Conservation (phyloP, 2,113 vertebrate genomes). For the Syngnathus typhle region DNA sequence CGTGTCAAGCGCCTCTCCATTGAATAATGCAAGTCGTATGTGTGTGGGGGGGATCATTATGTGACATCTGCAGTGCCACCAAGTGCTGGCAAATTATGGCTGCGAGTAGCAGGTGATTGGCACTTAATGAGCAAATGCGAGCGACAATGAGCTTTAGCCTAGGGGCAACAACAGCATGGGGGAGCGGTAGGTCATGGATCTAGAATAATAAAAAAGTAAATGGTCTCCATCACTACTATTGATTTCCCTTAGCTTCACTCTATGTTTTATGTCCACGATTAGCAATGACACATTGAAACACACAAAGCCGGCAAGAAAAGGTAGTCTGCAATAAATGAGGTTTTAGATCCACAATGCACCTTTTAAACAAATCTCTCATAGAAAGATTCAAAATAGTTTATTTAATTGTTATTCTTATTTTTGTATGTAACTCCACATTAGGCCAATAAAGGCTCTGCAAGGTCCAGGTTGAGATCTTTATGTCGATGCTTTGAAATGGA, state of each 20-base stretch:
- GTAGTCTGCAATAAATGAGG: slow-evolving; percentile 14
- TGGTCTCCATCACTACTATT: slow-evolving; percentile 57
- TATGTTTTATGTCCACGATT: slow-evolving; percentile 56
- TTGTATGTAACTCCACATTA: slow-evolving; percentile 17
- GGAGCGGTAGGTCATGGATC: slow-evolving; percentile 61
- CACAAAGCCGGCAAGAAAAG: slow-evolving; percentile 22
- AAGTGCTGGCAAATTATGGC: slow-evolving; percentile 60
- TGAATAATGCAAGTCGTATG: slow-evolving; percentile 50
- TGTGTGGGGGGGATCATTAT: slow-evolving; percentile 42
- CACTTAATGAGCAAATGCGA: slow-evolving; percentile 72
- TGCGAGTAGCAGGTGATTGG: slow-evolving; percentile 63
- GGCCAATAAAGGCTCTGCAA: slow-evolving; percentile 20
- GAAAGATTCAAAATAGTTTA: slow-evolving; percentile 18
- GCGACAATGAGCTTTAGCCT: slow-evolving; percentile 65
- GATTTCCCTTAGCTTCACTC: slow-evolving; percentile 52
- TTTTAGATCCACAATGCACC: slow-evolving; percentile 11
- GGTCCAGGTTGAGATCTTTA: slow-evolving; percentile 21
- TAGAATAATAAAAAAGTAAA: slow-evolving; percentile 68
- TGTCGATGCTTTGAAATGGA: slow-evolving; percentile 43
- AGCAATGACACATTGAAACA: slow-evolving; percentile 20
- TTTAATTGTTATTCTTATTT: slow-evolving; percentile 22
- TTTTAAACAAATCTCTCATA: slow-evolving; percentile 19
- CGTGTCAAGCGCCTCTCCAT: slow-evolving; percentile 47
- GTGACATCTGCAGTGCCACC: slow-evolving; percentile 60
- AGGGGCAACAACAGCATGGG: slow-evolving; percentile 54